These are phyloP conservation scores for Chiloscyllium punctatum DNA, from an alignment of 2,797 vertebrate species.

Conservation along the genomic window DNA sequence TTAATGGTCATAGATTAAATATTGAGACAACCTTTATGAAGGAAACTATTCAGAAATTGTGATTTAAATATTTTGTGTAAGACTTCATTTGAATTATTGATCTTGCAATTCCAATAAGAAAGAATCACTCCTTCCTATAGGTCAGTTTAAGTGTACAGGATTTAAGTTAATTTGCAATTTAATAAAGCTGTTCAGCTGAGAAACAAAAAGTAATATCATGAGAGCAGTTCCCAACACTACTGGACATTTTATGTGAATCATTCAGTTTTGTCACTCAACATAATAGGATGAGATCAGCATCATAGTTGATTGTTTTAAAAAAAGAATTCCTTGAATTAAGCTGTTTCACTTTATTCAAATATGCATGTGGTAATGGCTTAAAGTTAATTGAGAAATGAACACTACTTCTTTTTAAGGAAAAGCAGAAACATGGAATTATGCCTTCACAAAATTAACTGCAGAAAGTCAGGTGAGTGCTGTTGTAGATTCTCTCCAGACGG, in stretches of 20 bases:
- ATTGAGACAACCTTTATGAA: neutral
- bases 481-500: too few relatives aligned
- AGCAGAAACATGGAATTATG: too few relatives aligned
- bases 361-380: too few relatives aligned
- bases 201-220: neutral
- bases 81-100: conserved; percentile 29
- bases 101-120: neutral
- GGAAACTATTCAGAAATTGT: neutral
- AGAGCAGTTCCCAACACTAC: neutral
- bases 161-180: neutral
- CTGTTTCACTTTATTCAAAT: neutral
- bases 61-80: conserved; percentile 9
- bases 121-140: neutral
- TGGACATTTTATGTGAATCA: neutral
- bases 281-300: neutral
- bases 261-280: neutral
- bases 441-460: too few relatives aligned
- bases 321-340: neutral
- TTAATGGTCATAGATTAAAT: conserved; percentile 13
- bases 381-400: too few relatives aligned
- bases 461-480: too few relatives aligned
- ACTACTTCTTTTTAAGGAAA: too few relatives aligned
- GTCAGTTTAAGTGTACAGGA: neutral
- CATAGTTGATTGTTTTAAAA: neutral
- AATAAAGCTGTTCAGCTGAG: neutral